Percentiles rank a stretch among this genome's conserved stretches.
Evolutionary conservation across 37 sponge, comb jelly and placozoan species (phyloP).

Genomic region (Crambe crambe): DNA sequence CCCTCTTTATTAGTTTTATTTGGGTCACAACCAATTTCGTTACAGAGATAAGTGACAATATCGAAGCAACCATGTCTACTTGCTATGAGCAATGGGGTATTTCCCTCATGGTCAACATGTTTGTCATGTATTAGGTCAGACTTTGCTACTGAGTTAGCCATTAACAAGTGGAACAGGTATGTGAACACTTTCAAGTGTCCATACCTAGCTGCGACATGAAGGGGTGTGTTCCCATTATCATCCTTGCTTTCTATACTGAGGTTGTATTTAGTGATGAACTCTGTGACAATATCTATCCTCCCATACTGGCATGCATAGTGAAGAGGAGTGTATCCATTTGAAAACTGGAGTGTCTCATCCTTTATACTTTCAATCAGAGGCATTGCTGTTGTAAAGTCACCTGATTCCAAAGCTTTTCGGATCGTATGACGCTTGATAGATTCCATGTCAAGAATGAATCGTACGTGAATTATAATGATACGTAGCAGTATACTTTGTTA

Average conservation of each 20-base stretch:
- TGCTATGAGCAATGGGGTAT: background rate
- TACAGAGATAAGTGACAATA: background rate
- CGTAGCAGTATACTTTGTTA: too few relatives aligned
- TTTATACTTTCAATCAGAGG: background rate
- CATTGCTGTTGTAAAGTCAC: background rate
- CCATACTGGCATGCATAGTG: background rate
- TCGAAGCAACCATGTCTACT: background rate
- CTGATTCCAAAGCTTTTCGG: background rate
- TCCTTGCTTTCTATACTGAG: background rate
- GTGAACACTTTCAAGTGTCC: background rate
- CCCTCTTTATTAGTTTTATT: background rate
- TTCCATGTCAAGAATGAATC: too few relatives aligned
- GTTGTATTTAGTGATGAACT: background rate
- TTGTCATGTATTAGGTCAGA: background rate
- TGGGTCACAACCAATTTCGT: background rate
- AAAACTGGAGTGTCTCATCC: background rate
- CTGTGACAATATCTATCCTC: background rate
- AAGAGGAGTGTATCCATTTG: background rate
- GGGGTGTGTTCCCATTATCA: background rate
- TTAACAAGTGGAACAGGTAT: background rate
- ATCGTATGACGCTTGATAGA: background rate
- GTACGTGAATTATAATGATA: too few relatives aligned
- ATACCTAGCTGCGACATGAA: background rate
- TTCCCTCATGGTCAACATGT: background rate
- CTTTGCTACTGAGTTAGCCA: background rate